These are phyloP conservation scores for Griposia aprilina DNA, from an alignment of 2,888 invertebrate species.

Conservation along the genomic window DNA sequence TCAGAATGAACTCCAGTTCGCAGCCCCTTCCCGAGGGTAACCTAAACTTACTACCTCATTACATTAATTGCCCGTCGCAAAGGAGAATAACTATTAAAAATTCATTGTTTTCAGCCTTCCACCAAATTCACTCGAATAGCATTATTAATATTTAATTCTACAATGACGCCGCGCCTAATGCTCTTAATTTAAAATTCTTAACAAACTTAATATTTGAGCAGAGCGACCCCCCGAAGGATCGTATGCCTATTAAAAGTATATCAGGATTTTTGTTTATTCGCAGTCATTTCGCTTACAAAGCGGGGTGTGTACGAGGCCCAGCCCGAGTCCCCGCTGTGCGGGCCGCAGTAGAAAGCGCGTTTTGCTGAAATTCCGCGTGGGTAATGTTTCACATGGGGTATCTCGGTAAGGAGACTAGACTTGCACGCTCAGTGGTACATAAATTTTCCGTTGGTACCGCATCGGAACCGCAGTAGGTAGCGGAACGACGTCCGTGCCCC, in stretches of 20 bases:
- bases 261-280: slow-evolving; percentile 77
- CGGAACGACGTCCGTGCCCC: slow-evolving; percentile 80
- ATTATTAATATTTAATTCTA: slow-evolving; percentile 88
- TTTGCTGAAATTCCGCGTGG: slow-evolving; percentile 74
- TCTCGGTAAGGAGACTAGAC: slow-evolving; percentile 80
- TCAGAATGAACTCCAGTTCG: slow-evolving; percentile 76
- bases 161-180: slow-evolving; percentile 85
- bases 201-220: slow-evolving; percentile 89
- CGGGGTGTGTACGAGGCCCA: slow-evolving; percentile 68
- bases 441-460: slow-evolving; percentile 88
- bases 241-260: slow-evolving; percentile 75
- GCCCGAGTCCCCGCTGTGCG: slow-evolving; percentile 56
- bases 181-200: slow-evolving; percentile 88
- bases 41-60: slow-evolving; percentile 84
- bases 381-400: slow-evolving; percentile 76
- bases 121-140: slow-evolving; percentile 81
- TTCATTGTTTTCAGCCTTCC: slow-evolving; percentile 84
- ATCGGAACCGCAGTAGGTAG: slow-evolving; percentile 88
- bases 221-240: slow-evolving; percentile 78
- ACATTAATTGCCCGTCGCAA: slow-evolving; percentile 85
- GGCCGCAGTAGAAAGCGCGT: slow-evolving; percentile 80
- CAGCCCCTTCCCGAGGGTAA: slow-evolving; percentile 68
- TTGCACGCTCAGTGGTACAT: slow-evolving; percentile 88
- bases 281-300: slow-evolving; percentile 81
- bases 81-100: slow-evolving; percentile 87